phyloP scores from a whole-genome alignment of 1,140 invertebrate species.

The Theocolax elegans region DNA sequence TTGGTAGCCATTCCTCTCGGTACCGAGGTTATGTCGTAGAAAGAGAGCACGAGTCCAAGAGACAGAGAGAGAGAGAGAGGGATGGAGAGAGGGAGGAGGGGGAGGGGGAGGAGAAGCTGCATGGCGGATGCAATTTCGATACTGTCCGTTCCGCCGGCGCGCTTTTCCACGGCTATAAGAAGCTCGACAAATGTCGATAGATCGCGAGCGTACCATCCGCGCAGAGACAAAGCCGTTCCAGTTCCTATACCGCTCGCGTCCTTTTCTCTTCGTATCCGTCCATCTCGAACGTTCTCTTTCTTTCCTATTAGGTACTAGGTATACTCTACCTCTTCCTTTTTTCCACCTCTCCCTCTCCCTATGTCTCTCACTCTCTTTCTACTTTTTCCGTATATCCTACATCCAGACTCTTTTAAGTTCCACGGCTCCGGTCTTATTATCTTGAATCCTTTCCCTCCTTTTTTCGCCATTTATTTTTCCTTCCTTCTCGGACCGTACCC shows the following conservation, averaged over 20 bases:
- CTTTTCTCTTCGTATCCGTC: background rate
- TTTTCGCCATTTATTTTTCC: background rate
- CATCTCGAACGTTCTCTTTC: background rate
- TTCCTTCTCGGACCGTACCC: too few species aligned
- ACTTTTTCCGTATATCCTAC: background rate
- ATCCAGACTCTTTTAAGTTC: background rate
- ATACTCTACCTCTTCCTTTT: background rate
- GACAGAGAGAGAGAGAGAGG: too few species aligned
- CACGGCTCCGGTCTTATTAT: background rate
- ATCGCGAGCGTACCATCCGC: background rate
- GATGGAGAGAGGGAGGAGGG: too few species aligned
- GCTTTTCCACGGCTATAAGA: slow-evolving; percentile 14
- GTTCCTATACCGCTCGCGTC: background rate
- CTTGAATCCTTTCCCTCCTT: background rate
- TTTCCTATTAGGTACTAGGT: background rate
- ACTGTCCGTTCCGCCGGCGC: background rate
- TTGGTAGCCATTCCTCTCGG: background rate
- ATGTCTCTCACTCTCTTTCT: background rate
- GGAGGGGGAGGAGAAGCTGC: too few species aligned
- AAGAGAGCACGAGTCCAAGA: too few species aligned
- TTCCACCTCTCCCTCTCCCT: background rate
- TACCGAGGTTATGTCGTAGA: background rate
- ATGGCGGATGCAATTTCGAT: slow-evolving; percentile 33
- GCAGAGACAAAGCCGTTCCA: slow-evolving; percentile 18
- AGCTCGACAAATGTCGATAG: slow-evolving; percentile 26